phyloP scores from a whole-genome alignment of 2,113 vertebrate genomes.

The Triplophysa rosa region DNA sequence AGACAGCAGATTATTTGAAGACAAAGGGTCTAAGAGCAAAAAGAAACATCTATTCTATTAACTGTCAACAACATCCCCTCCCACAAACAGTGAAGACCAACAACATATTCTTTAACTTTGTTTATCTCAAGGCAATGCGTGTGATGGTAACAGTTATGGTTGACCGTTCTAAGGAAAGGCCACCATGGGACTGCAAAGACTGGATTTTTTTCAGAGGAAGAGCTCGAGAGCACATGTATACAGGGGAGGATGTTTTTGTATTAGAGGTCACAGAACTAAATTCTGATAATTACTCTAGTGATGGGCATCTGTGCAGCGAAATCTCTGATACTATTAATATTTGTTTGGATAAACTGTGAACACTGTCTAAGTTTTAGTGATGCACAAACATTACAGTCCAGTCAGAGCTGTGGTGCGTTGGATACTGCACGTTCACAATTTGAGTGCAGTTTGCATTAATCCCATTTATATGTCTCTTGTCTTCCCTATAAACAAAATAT shows the following conservation, averaged over 20 bases:
- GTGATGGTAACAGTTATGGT: conserved; percentile 13
- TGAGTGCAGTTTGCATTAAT: no score
- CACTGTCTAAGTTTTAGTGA: no score
- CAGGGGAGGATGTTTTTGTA: conserved; percentile 14
- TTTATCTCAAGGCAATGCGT: neutral
- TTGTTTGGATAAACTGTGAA: no score
- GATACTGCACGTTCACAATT: no score
- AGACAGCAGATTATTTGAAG: conserved; percentile 17
- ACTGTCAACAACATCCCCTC: neutral
- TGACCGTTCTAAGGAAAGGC: neutral
- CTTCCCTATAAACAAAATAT: no score
- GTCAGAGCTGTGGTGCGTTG: neutral
- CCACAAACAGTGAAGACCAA: neutral
- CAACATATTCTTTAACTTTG: neutral
- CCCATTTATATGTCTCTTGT: no score
- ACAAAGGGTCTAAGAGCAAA: conserved; percentile 11
- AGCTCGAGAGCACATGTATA: conserved; percentile 13
- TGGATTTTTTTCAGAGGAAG: conserved; percentile 15
- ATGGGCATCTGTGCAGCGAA: conserved; percentile 3
- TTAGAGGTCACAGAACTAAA: conserved; percentile 6
- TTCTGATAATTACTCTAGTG: neutral
- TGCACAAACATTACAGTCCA: no score
- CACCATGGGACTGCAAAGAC: neutral
- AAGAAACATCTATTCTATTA: conserved; percentile 6
- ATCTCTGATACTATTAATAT: neutral